Percentiles rank a stretch among this genome's conserved stretches.
Evolutionary conservation across 2,797 vertebrate species (phyloP).

Genomic region (Oophaga sylvatica): DNA sequence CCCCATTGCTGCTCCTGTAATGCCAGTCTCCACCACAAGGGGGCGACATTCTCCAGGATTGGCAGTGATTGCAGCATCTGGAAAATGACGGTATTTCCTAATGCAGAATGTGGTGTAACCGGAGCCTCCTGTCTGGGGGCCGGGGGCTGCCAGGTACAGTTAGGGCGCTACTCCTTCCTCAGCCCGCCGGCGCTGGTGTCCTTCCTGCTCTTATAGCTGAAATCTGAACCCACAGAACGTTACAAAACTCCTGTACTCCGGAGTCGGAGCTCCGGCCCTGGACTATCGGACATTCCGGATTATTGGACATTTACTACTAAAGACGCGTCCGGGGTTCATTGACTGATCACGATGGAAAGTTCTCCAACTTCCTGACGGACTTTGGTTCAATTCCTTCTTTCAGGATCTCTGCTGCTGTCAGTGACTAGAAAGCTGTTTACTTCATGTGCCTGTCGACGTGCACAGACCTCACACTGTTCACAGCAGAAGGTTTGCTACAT

Average conservation of each 20-base stretch:
- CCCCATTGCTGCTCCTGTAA: not conserved
- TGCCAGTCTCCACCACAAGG: not conserved
- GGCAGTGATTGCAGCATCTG: not conserved
- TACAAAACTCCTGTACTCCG: not conserved
- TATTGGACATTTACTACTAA: not conserved
- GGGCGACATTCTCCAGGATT: slow-evolving; percentile 2
- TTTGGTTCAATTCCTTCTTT: too few relatives aligned
- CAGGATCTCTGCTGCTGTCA: too few relatives aligned
- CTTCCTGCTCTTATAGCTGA: not conserved
- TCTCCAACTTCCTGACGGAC: too few relatives aligned
- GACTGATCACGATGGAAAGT: not conserved
- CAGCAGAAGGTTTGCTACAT: not conserved
- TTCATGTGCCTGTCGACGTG: not conserved
- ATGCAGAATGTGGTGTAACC: not conserved
- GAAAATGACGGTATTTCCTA: not conserved
- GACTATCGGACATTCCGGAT: not conserved
- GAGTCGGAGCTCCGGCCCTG: not conserved
- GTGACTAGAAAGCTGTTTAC: too few relatives aligned
- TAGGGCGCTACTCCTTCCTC: not conserved
- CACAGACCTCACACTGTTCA: not conserved
- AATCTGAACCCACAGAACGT: not conserved
- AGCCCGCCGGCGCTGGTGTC: not conserved
- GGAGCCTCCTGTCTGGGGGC: not conserved
- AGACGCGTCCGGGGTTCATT: not conserved
- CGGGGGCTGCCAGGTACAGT: not conserved